Percentiles rank a stretch among this genome's conserved stretches.
phyloP scores from a whole-genome alignment of 2,797 vertebrate genomes.

The Pyrocephalus nanus region DNA sequence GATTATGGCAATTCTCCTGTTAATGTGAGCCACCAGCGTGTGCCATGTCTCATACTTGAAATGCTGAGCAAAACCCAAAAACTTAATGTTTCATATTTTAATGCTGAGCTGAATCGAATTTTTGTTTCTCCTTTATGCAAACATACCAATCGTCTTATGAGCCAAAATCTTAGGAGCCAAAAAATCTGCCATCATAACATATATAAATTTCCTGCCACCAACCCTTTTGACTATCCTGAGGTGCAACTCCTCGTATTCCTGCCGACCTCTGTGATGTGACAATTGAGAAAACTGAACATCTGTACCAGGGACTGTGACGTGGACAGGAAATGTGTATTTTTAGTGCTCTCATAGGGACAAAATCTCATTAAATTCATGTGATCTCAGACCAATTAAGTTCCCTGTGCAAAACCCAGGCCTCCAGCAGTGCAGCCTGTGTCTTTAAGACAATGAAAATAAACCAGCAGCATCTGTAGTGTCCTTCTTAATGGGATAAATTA shows the following conservation, averaged over 20 bases:
- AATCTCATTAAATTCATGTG: constrained; percentile 32
- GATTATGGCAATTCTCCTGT: background rate
- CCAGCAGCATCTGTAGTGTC: background rate
- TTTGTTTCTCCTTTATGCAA: background rate
- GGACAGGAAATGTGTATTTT: constrained; percentile 38
- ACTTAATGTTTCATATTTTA: background rate
- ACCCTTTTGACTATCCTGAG: background rate
- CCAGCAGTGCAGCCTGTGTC: background rate
- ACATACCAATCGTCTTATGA: background rate
- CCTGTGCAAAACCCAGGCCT: background rate
- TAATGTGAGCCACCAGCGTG: rapidly evolving
- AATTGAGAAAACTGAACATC: background rate
- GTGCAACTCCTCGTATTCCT: background rate
- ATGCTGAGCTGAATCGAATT: background rate
- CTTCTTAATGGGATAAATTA: background rate
- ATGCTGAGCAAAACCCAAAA: background rate
- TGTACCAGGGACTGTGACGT: background rate
- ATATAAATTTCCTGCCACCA: background rate
- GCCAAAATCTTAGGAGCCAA: background rate
- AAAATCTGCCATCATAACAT: background rate
- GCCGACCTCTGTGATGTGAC: background rate
- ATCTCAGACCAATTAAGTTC: background rate
- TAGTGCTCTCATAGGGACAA: background rate
- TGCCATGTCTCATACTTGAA: background rate
- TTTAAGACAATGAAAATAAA: background rate